Percentiles rank a stretch among this genome's conserved stretches.
These are phyloP conservation scores for Heliconius hortense DNA, from an alignment of 2,888 invertebrate genomes.

Conservation along the genomic window DNA sequence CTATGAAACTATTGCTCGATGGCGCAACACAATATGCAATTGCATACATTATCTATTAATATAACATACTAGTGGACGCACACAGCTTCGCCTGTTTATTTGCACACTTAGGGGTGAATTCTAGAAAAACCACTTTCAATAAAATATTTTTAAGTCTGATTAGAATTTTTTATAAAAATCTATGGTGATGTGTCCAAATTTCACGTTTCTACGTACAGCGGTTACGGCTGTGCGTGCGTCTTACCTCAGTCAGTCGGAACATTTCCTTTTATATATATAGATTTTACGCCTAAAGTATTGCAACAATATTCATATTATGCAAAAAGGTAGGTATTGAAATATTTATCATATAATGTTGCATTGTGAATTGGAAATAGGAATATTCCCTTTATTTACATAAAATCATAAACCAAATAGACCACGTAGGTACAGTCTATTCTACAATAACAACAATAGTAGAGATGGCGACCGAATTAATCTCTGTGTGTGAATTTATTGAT, in stretches of 20 bases:
- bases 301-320: background rate
- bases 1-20: constrained; percentile 1
- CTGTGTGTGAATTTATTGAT: background rate
- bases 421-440: background rate
- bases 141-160: too few relatives aligned
- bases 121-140: too few relatives aligned
- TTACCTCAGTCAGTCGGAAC: too few relatives aligned
- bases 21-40: background rate
- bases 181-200: too few relatives aligned
- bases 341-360: background rate
- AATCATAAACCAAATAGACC: constrained; percentile 14
- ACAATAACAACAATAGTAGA: background rate
- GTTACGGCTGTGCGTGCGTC: too few relatives aligned
- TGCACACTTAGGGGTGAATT: too few relatives aligned
- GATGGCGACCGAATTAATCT: constrained; percentile 13
- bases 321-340: constrained; percentile 1
- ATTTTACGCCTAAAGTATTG: background rate
- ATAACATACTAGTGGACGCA: too few relatives aligned
- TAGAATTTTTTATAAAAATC: too few relatives aligned
- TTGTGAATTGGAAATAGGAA: background rate
- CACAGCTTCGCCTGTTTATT: too few relatives aligned
- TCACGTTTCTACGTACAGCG: too few relatives aligned
- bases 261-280: too few relatives aligned
- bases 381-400: constrained; percentile 6
- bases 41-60: background rate